phyloP scores from a whole-genome alignment of 2,888 invertebrate genomes.

The Phania funesta region DNA sequence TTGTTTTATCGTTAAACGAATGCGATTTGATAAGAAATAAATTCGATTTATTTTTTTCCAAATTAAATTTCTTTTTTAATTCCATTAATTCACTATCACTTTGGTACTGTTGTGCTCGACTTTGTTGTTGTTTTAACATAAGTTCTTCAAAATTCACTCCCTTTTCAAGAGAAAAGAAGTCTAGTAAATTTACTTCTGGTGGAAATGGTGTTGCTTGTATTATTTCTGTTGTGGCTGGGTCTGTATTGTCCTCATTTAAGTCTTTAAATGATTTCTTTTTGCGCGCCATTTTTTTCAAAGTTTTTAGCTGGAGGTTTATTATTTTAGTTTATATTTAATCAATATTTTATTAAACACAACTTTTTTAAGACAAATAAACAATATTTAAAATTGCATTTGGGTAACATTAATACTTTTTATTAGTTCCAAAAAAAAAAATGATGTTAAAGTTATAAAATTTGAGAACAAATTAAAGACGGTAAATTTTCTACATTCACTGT shows the following conservation, averaged over 20 bases:
- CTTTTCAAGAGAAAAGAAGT: background rate
- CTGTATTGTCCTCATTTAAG: constrained; percentile 3
- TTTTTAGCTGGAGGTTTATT: background rate
- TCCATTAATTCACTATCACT: constrained; percentile 62
- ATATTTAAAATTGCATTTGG: too few relatives aligned
- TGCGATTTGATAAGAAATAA: constrained; percentile 69
- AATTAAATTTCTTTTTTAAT: constrained; percentile 57
- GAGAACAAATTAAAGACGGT: too few relatives aligned
- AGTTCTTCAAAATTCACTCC: background rate
- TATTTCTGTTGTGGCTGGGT: background rate
- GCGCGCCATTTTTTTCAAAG: constrained; percentile 53
- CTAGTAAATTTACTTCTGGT: background rate
- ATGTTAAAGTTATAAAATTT: too few relatives aligned
- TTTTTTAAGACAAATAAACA: too few relatives aligned
- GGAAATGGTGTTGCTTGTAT: background rate
- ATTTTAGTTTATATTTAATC: background rate
- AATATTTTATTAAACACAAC: background rate
- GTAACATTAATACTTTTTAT: too few relatives aligned
- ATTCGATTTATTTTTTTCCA: constrained; percentile 68
- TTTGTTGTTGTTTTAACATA: background rate
- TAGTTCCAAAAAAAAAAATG: too few relatives aligned
- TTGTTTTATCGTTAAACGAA: constrained; percentile 68
- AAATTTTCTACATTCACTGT: too few relatives aligned
- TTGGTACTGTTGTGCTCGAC: constrained; percentile 35
- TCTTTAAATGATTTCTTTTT: constrained; percentile 49